Base-by-base conservation (phyloP, 2,797 vertebrate genomes). In the Hypotaenidia philippensis region DNA sequence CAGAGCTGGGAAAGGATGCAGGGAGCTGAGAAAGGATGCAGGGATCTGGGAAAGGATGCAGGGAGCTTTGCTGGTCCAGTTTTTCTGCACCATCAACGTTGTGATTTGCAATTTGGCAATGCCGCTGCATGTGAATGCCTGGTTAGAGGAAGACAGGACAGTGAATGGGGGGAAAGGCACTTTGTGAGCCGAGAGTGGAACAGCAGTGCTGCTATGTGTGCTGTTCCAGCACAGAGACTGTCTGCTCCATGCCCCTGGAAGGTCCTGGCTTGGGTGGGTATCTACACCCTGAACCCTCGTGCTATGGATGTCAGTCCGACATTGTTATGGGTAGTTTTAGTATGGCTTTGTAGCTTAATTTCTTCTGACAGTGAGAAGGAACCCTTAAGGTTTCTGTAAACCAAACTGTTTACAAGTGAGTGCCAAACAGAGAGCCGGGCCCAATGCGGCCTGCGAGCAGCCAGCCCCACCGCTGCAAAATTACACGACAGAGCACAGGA, bases 331-430 rank as follows among this genome's bases (percentile, higher is more conserved):
- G 88, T 25, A 83, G 57, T 66, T 94, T 63, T 20, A 40, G 53
- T 1, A 10, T 1, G 36, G 32, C 23, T 72, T 63, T 57, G 77
- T 19, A 90, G 89, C 23, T 83, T 85, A 76, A 94, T 87, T 87
- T n/a, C 79, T 87, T 81, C 61, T 95, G 93, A 93, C 94, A 96
- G 92, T 3, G 27, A 84, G 75, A 83, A 95, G 65, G 90, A 95
- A 41, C 71, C 84, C 83, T 68, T 34, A 78, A 85, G 87, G 78
- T 84, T 77, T 88, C 84, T 83, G 71, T 45, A 94, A 95, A 87
- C 86, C 89, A 29, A 40, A 11, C 7, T 64, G 74, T 68, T 92
- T 53, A 55, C 9, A 16, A 52, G 34, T 0, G 23, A 71, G 60
- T 44, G 95, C 91, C 96, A 94, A 69, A 77, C 18, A 4, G 74